Conservation (phyloP, 2,113 vertebrate genomes). For the Megalops atlanticus region DNA sequence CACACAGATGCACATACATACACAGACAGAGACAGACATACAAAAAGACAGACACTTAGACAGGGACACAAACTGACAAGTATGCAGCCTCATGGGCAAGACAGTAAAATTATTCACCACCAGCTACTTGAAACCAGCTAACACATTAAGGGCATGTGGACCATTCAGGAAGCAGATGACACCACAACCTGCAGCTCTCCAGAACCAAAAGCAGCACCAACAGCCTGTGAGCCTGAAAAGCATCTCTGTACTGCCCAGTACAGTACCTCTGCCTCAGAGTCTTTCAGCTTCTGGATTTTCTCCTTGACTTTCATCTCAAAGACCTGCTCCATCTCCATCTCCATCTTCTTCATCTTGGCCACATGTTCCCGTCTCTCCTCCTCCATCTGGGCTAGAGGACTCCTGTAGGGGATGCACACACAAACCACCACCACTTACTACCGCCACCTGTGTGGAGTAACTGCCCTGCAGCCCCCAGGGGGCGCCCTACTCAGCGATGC, state of each 20-base stretch:
- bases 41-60: neutral
- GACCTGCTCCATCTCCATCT: slow-evolving; percentile 99
- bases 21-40: neutral
- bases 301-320: slow-evolving; percentile 99
- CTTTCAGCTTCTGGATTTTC: slow-evolving; percentile 97
- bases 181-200: no score
- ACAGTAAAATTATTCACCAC: neutral
- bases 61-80: neutral
- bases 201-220: neutral
- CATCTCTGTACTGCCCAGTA: slow-evolving; percentile 39
- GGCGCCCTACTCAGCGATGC: slow-evolving; percentile 39
- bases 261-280: slow-evolving; percentile 96
- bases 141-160: no score
- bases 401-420: slow-evolving; percentile 73
- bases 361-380: slow-evolving; percentile 95
- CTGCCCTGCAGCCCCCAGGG: slow-evolving; percentile 31
- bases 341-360: slow-evolving; percentile 99
- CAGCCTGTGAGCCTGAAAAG: slow-evolving; percentile 40
- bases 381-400: slow-evolving; percentile 97
- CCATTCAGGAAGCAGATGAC: neutral
- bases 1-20: neutral
- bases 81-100: no score
- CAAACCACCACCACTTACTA: slow-evolving; percentile 14
- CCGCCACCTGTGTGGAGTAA: slow-evolving; percentile 14
- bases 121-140: neutral